phyloP scores from a whole-genome alignment of 2,113 vertebrate species.

The Oenanthe melanoleuca region DNA sequence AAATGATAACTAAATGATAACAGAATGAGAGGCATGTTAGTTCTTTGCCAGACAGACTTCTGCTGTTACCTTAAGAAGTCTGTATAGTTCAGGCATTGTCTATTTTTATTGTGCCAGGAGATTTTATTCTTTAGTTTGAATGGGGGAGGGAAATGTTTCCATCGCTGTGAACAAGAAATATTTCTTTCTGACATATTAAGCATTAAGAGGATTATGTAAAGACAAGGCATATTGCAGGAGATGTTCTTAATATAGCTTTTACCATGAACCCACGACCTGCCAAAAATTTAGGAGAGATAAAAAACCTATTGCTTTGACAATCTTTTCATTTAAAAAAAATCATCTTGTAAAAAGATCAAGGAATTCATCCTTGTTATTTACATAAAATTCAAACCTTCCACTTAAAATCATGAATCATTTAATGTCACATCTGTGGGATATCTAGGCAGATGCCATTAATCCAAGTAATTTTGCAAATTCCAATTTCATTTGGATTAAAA shows the following conservation, averaged over 20 bases:
- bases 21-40: neutral
- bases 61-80: neutral
- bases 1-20: neutral
- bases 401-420: slow-evolving; percentile 70
- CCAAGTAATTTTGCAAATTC: slow-evolving; percentile 71
- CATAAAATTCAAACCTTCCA: slow-evolving; percentile 61
- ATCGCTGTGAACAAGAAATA: neutral
- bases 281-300: slow-evolving; percentile 35
- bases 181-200: slow-evolving; percentile 45
- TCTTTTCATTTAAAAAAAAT: neutral
- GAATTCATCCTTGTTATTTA: slow-evolving; percentile 52
- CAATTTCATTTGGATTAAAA: slow-evolving; percentile 76
- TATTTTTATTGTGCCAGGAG: neutral
- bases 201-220: slow-evolving; percentile 53
- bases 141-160: neutral
- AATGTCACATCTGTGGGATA: slow-evolving; percentile 64
- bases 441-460: slow-evolving; percentile 72
- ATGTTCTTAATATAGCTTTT: slow-evolving; percentile 34
- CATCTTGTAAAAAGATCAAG: slow-evolving; percentile 61
- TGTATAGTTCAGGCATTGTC: slow-evolving; percentile 6
- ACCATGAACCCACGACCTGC: slow-evolving; percentile 15
- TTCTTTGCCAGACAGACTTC: neutral
- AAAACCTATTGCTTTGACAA: slow-evolving; percentile 54
- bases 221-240: slow-evolving; percentile 33
- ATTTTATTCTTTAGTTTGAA: slow-evolving; percentile 1